phyloP scores from a whole-genome alignment of 1,140 invertebrate species.

The Trichogramma pretiosum region DNA sequence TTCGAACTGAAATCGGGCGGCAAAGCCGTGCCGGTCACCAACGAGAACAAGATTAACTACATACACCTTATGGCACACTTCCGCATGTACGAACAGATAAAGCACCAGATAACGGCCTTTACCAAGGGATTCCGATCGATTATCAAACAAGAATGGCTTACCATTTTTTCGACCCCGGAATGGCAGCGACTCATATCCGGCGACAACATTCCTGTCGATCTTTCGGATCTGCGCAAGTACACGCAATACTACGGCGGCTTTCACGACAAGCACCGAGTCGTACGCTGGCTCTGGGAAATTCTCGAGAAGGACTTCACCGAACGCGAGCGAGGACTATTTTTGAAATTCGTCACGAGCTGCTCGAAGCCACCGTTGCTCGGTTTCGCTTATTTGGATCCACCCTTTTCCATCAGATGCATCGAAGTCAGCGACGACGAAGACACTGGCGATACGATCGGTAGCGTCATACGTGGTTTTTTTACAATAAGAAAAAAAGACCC shows the following conservation, averaged over 20 bases:
- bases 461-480: constrained; percentile 95
- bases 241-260: constrained; percentile 99
- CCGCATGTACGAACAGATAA: constrained; percentile 93
- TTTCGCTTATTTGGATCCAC: constrained; percentile 94
- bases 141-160: constrained; percentile 90
- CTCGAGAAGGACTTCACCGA: constrained; percentile 90
- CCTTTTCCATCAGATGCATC: constrained; percentile 97
- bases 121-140: constrained; percentile 93
- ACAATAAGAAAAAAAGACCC: constrained; percentile 94
- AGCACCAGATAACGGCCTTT: constrained; percentile 92
- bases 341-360: constrained; percentile 99
- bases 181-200: constrained; percentile 83
- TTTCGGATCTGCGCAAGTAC: constrained; percentile 81
- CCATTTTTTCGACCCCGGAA: constrained; percentile 94
- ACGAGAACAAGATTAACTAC: constrained; percentile 97
- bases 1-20: constrained; percentile 91
- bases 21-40: constrained; percentile 83
- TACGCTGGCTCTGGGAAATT: constrained; percentile 98
- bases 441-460: constrained; percentile 89
- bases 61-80: constrained; percentile 98
- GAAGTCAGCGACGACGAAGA: constrained; percentile 99
- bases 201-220: constrained; percentile 82
- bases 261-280: constrained; percentile 94
- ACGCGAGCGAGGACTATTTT: constrained; percentile 84
- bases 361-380: constrained; percentile 95